phyloP scores from a whole-genome alignment of 2,113 vertebrate genomes.

The Pao palembangensis region DNA sequence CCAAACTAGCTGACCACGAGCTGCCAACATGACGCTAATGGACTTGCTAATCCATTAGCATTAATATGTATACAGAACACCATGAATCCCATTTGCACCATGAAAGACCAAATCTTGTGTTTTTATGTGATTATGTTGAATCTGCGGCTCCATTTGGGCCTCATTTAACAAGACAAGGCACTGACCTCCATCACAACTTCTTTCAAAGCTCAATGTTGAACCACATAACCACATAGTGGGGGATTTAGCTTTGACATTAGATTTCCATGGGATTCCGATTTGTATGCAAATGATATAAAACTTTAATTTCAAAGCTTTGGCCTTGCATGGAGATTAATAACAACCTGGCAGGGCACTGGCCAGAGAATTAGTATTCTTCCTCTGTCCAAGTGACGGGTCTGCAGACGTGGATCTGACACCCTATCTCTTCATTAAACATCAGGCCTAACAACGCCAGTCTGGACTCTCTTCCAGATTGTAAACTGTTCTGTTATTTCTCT shows the following conservation, averaged over 20 bases:
- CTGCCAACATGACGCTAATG: not conserved
- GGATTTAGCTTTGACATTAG: slow-evolving; percentile 38
- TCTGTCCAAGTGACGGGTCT: slow-evolving; percentile 42
- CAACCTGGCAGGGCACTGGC: slow-evolving; percentile 36
- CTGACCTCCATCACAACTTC: slow-evolving; percentile 26
- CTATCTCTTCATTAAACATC: slow-evolving; percentile 20
- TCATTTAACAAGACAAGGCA: slow-evolving; percentile 16
- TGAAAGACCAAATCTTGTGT: slow-evolving; percentile 1
- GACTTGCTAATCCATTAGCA: not conserved
- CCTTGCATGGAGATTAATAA: slow-evolving; percentile 56
- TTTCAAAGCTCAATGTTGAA: slow-evolving; percentile 8
- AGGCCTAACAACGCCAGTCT: slow-evolving; percentile 17
- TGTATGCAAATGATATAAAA: slow-evolving; percentile 63
- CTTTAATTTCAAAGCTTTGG: slow-evolving; percentile 53
- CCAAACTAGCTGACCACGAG: too few species aligned
- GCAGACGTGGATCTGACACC: slow-evolving; percentile 35
- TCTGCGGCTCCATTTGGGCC: not conserved
- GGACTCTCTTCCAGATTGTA: slow-evolving; percentile 19
- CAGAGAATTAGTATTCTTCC: slow-evolving; percentile 50
- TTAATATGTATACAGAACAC: too few species aligned
- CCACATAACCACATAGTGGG: not conserved
- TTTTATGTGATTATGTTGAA: slow-evolving; percentile 21
- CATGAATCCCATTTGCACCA: slow-evolving; percentile 7
- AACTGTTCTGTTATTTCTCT: not conserved
- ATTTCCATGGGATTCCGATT: slow-evolving; percentile 53